A percentile compares a stretch with the other conserved stretches of the same genome.
phyloP scores from a whole-genome alignment of 2,113 vertebrate species.

The Sisor rabdophorus region DNA sequence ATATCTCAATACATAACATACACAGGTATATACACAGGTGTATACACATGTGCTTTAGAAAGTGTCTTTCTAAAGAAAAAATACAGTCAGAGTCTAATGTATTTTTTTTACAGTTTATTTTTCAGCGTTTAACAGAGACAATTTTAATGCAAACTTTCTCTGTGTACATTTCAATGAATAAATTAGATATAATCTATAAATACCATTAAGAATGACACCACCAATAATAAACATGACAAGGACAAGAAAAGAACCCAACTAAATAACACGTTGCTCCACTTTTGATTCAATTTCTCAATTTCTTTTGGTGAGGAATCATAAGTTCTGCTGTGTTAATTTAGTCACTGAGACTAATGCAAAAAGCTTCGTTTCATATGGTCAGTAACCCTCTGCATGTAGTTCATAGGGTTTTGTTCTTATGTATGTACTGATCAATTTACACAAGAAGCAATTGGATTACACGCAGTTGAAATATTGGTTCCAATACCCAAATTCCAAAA shows the following conservation, averaged over 20 bases:
- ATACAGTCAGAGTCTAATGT: neutral
- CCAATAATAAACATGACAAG: conserved; percentile 46
- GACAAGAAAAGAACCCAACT: conserved; percentile 21
- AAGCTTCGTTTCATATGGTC: conserved; percentile 16
- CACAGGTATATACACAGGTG: neutral
- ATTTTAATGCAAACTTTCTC: conserved; percentile 13
- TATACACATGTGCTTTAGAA: no score
- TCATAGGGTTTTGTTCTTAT: conserved; percentile 29
- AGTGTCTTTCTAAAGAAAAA: neutral
- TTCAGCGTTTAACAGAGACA: conserved; percentile 26
- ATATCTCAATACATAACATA: neutral
- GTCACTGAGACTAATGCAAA: conserved; percentile 30
- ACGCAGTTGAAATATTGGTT: conserved; percentile 24
- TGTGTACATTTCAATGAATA: conserved; percentile 68
- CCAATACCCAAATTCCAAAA: conserved; percentile 17
- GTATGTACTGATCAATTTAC: conserved; percentile 13
- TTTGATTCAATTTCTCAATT: conserved; percentile 18
- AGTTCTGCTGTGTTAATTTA: conserved; percentile 37
- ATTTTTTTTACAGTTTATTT: conserved; percentile 21
- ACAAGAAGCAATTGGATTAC: conserved; percentile 29
- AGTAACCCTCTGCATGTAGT: conserved; percentile 16
- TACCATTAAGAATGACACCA: conserved; percentile 55
- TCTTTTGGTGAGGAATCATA: conserved; percentile 35
- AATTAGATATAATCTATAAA: conserved; percentile 75
- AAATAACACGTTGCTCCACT: conserved; percentile 32